These are phyloP conservation scores for Serripes groenlandicus DNA, from an alignment of 2,888 invertebrate genomes.

Conservation along the genomic window DNA sequence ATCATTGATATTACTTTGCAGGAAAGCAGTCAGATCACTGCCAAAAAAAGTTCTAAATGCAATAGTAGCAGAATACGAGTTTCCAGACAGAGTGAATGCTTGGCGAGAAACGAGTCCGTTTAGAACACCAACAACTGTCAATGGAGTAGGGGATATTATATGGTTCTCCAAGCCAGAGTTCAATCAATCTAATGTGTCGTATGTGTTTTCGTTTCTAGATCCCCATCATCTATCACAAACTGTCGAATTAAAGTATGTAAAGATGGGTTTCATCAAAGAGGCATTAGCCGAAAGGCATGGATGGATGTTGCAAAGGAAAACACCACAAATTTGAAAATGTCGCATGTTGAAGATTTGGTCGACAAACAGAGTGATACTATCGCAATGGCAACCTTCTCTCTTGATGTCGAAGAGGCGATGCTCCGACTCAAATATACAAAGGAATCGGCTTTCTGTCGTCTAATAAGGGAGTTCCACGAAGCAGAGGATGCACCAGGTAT, in stretches of 20 bases:
- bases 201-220: conserved; percentile 45
- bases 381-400: conserved; percentile 38
- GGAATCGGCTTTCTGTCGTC: conserved; percentile 47
- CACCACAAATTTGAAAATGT: conserved; percentile 28
- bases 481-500: conserved; percentile 56
- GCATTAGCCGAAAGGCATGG: conserved; percentile 42
- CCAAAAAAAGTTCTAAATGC: conserved; percentile 38
- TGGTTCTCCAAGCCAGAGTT: conserved; percentile 49
- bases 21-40: conserved; percentile 8
- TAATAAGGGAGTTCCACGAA: conserved; percentile 48
- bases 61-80: conserved; percentile 30
- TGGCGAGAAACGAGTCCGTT: conserved; percentile 34
- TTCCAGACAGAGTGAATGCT: conserved; percentile 4
- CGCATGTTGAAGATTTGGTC: conserved; percentile 49
- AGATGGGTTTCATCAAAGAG: conserved; percentile 33
- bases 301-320: conserved; percentile 36
- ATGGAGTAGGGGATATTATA: neutral
- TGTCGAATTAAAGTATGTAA: conserved; percentile 43
- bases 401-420: conserved; percentile 43
- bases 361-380: conserved; percentile 53
- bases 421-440: neutral
- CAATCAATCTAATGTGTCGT: conserved; percentile 24
- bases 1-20: conserved; percentile 7
- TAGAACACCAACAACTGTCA: conserved; percentile 6
- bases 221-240: conserved; percentile 45